A percentile compares a stretch with the other conserved stretches of the same genome.
phyloP scores from a whole-genome alignment of 2,113 vertebrate genomes.

The Corvus hawaiiensis region DNA sequence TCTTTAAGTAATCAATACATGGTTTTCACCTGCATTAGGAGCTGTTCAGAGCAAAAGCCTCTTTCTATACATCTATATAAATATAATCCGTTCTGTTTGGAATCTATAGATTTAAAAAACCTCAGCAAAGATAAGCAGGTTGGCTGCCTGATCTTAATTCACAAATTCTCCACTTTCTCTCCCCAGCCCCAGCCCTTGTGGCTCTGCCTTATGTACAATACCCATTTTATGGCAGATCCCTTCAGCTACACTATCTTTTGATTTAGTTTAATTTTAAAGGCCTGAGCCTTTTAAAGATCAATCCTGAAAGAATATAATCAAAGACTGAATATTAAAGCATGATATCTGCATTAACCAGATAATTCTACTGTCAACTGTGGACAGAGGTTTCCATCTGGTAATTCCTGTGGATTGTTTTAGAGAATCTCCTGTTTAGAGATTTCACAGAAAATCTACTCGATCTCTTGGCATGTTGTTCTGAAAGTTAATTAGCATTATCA shows the following conservation, averaged over 20 bases:
- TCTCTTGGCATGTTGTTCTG: slow-evolving; percentile 16
- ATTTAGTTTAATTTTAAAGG: background rate
- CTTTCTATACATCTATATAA: slow-evolving; percentile 58
- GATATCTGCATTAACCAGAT: background rate
- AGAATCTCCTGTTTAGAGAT: background rate
- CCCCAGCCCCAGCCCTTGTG: background rate
- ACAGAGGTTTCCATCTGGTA: background rate
- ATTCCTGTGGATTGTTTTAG: background rate
- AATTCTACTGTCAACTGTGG: background rate
- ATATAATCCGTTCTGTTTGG: slow-evolving; percentile 57
- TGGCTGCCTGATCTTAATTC: background rate
- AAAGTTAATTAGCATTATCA: background rate
- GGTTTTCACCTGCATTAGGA: slow-evolving; percentile 75
- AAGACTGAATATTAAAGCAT: background rate
- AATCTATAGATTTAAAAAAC: slow-evolving; percentile 42
- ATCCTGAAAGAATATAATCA: background rate
- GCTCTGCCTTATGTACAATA: background rate
- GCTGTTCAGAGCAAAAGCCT: slow-evolving; percentile 52
- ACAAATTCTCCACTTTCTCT: background rate
- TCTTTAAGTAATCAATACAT: slow-evolving; percentile 78
- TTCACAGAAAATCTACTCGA: slow-evolving; percentile 1
- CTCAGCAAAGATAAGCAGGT: background rate
- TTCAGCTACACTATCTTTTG: background rate
- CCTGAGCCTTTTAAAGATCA: background rate
- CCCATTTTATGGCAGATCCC: background rate